Conservation (phyloP, 2,888 invertebrate species). For the Ormyrus pomaceus region DNA sequence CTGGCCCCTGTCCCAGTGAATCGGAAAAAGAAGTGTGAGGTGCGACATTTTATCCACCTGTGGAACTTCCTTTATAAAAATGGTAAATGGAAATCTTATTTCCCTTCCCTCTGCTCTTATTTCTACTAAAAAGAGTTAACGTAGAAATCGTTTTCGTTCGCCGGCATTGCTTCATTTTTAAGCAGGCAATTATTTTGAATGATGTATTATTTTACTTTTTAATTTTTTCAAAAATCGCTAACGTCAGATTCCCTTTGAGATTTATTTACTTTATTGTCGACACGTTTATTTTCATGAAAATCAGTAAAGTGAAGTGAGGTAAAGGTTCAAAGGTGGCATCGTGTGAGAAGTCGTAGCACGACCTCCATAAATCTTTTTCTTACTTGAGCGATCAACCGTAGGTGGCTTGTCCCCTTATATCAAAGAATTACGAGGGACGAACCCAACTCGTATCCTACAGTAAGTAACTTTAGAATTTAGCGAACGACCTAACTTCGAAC, state of each 20-base stretch:
- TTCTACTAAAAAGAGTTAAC: too few relatives aligned
- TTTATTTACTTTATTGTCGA: not conserved
- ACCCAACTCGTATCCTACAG: constrained; percentile 22
- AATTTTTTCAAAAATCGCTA: too few relatives aligned
- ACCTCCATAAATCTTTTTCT: constrained; percentile 44
- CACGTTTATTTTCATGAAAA: not conserved
- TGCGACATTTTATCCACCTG: constrained; percentile 54
- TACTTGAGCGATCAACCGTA: constrained; percentile 14
- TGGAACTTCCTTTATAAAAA: constrained; percentile 45
- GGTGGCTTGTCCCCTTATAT: constrained; percentile 31
- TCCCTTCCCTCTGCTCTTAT: too few relatives aligned
- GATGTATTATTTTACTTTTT: too few relatives aligned
- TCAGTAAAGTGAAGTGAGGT: constrained; percentile 5
- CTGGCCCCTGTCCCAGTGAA: constrained; percentile 18
- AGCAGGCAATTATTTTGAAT: too few relatives aligned
- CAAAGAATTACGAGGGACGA: constrained; percentile 39
- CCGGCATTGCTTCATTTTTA: too few relatives aligned
- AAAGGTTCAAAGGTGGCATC: constrained; percentile 1
- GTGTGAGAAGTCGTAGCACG: constrained; percentile 13
- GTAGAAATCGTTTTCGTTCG: too few relatives aligned
- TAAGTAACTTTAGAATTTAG: constrained; percentile 15
- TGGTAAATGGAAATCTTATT: constrained; percentile 12
- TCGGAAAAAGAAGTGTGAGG: constrained; percentile 12
- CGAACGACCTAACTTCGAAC: not conserved
- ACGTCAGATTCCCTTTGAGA: too few relatives aligned